phyloP scores from a whole-genome alignment of 2,888 invertebrate genomes.

The Sepioteuthis lessoniana region DNA sequence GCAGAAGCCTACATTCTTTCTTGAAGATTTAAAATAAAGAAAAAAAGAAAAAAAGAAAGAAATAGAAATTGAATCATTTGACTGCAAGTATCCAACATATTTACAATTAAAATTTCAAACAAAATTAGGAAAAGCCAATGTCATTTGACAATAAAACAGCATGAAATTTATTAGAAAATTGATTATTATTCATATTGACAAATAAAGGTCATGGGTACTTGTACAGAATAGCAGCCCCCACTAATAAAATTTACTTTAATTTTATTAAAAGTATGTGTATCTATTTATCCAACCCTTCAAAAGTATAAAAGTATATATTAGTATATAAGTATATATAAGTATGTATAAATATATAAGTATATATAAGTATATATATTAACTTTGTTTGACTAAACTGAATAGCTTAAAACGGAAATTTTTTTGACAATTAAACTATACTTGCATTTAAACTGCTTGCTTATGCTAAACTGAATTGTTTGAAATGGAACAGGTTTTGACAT shows the following conservation, averaged over 20 bases:
- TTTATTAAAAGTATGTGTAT: background rate
- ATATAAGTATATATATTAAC: no score
- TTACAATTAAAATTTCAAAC: background rate
- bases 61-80: background rate
- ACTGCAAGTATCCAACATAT: slow-evolving; percentile 16
- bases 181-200: background rate
- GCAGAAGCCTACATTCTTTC: slow-evolving; percentile 7
- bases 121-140: background rate
- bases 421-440: no score
- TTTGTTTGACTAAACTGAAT: no score
- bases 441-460: no score
- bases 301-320: no score
- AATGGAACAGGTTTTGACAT: no score
- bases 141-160: background rate
- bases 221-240: background rate
- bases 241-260: background rate
- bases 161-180: background rate
- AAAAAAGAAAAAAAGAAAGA: background rate
- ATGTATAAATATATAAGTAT: no score
- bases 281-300: no score
- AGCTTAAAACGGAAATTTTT: no score
- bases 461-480: no score
- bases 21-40: background rate
- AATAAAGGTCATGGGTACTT: background rate
- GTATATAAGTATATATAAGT: no score